phyloP scores from a whole-genome alignment of 2,888 invertebrate species.

The Cataglyphis albicans region DNA sequence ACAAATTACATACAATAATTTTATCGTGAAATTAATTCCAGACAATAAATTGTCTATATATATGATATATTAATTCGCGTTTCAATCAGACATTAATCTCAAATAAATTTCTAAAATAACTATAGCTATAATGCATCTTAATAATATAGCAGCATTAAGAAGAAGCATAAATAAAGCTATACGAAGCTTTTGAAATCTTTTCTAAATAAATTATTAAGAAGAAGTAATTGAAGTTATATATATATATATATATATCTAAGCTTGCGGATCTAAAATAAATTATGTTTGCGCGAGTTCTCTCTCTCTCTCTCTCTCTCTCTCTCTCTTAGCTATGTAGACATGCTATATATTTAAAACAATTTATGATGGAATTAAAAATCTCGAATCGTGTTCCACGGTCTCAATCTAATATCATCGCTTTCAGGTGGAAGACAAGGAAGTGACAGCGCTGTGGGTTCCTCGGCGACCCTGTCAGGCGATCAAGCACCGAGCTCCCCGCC shows the following conservation, averaged over 20 bases:
- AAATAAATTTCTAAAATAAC: background rate
- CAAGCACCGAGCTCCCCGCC: slow-evolving; percentile 88
- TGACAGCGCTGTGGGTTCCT: slow-evolving; percentile 90
- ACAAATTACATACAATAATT: background rate
- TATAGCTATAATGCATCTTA: background rate
- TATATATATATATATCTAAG: background rate
- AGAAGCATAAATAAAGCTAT: background rate
- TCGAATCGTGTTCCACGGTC: background rate
- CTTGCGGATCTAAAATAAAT: background rate
- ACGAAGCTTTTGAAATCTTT: background rate
- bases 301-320: background rate
- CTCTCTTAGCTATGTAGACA: background rate
- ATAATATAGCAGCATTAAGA: background rate
- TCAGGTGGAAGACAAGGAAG: slow-evolving; percentile 86
- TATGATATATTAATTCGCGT: background rate
- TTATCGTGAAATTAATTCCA: background rate
- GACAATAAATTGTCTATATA: background rate
- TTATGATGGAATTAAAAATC: background rate
- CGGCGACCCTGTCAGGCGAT: slow-evolving; percentile 87
- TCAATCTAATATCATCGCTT: slow-evolving; percentile 51
- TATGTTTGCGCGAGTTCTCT: background rate
- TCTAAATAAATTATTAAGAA: background rate
- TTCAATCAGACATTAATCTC: background rate
- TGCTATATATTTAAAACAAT: background rate
- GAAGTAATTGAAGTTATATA: background rate